Conservation (phyloP, 2,113 vertebrate species). For the Sinocyclocheilus rhinocerous region DNA sequence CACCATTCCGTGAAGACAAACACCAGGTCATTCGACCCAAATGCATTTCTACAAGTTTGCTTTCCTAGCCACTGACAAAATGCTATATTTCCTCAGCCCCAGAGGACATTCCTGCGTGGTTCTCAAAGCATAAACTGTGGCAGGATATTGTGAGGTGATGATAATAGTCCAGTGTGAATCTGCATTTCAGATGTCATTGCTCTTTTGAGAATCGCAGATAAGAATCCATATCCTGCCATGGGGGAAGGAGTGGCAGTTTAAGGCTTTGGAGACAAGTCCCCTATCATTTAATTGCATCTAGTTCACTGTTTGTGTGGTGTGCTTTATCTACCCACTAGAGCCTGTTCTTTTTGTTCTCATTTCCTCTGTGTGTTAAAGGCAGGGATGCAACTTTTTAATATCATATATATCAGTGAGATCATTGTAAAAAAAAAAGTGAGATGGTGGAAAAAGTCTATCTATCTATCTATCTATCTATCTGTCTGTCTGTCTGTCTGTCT, state of each 20-base stretch:
- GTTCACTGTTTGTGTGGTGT: constrained; percentile 55
- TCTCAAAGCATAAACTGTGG: constrained; percentile 22
- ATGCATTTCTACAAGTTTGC: constrained; percentile 17
- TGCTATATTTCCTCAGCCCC: constrained; percentile 9
- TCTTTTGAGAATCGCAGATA: constrained; percentile 48
- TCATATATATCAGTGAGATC: constrained; percentile 33
- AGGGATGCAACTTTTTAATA: constrained; percentile 43
- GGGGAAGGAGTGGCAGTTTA: constrained; percentile 53
- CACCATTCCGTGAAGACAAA: constrained; percentile 33
- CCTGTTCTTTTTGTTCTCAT: constrained; percentile 45
- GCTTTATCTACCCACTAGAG: constrained; percentile 52
- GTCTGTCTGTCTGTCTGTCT: background rate
- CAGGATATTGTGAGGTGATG: constrained; percentile 17
- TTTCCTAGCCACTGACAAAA: constrained; percentile 10
- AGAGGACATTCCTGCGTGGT: constrained; percentile 14
- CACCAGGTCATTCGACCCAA: constrained; percentile 14
- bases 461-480: constrained; percentile 4
- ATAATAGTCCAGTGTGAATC: constrained; percentile 49
- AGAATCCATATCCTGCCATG: constrained; percentile 53
- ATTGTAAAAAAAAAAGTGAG: constrained; percentile 22
- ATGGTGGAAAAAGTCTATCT: constrained; percentile 1
- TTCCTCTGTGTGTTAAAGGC: constrained; percentile 35
- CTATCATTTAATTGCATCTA: constrained; percentile 67
- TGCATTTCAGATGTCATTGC: constrained; percentile 43
- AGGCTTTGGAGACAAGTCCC: constrained; percentile 42